Conservation (phyloP, 2,888 invertebrate species). For the Thelaira solivaga region DNA sequence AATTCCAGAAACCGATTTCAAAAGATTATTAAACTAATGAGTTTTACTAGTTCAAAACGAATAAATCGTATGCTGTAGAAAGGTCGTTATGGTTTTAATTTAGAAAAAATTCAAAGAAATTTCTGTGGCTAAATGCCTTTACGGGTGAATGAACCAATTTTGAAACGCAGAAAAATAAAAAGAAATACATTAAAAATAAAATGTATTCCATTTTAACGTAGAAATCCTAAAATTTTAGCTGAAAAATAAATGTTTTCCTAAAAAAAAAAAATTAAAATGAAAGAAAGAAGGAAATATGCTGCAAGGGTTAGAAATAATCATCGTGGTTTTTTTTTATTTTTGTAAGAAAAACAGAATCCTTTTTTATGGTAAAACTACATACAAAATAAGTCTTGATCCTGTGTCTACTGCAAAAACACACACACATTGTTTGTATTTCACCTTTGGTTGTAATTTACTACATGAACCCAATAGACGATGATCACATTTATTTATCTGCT, state of each 20-base stretch:
- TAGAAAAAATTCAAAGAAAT: not conserved
- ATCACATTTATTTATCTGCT: constrained; percentile 47
- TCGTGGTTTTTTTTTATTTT: not conserved
- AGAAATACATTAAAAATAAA: constrained; percentile 3
- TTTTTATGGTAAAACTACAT: constrained; percentile 59
- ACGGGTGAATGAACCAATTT: constrained; percentile 59
- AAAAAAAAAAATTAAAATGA: no score
- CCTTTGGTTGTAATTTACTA: constrained; percentile 74
- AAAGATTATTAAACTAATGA: constrained; percentile 41
- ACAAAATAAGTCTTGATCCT: constrained; percentile 65
- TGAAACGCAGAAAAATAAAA: constrained; percentile 35
- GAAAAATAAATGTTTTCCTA: constrained; percentile 62
- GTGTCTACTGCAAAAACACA: no score
- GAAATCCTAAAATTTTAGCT: constrained; percentile 69
- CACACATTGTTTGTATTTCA: constrained; percentile 71
- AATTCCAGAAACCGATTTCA: not conserved
- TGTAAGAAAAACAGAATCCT: constrained; percentile 57
- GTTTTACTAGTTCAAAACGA: constrained; percentile 37
- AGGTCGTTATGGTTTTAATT: constrained; percentile 55
- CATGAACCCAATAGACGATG: constrained; percentile 71
- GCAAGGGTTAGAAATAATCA: constrained; percentile 55
- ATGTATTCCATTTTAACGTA: constrained; percentile 68
- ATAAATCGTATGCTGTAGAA: constrained; percentile 21
- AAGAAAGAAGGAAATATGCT: no score
- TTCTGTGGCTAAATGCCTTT: constrained; percentile 57